A percentile compares a stretch with the other conserved stretches of the same genome.
Conservation (phyloP, 2,888 invertebrate genomes). For the Graphium colonna region DNA sequence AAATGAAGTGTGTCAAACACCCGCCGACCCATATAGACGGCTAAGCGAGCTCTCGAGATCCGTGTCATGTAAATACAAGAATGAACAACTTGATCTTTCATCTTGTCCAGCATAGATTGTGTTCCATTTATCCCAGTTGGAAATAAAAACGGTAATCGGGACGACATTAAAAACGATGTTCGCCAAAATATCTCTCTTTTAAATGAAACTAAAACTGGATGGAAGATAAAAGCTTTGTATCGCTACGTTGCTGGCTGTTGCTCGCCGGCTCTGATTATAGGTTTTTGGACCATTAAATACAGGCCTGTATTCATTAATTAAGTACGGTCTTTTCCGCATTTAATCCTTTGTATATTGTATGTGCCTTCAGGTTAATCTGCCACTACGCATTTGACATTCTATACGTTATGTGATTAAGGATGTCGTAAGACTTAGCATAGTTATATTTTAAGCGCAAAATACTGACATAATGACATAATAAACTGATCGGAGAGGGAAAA, state of each 20-base stretch:
- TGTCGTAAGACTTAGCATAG: no score
- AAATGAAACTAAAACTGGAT: background rate
- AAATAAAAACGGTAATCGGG: background rate
- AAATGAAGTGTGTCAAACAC: background rate
- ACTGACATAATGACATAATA: no score
- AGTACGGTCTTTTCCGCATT: no score
- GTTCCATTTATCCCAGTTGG: constrained; percentile 2
- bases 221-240: no score
- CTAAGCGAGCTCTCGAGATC: constrained; percentile 1
- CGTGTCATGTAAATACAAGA: constrained; percentile 11
- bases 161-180: background rate
- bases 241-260: no score
- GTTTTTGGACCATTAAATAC: background rate
- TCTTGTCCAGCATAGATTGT: constrained; percentile 1
- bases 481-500: no score
- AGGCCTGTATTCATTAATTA: background rate
- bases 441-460: no score
- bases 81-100: constrained; percentile 2
- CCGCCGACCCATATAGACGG: constrained; percentile 3
- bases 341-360: no score
- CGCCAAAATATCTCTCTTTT: background rate
- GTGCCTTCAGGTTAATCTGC: no score
- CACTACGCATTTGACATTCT: no score
- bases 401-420: no score
- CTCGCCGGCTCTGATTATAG: no score